phyloP scores from a whole-genome alignment of 1,140 invertebrate species.

The Drosophila albomicans region DNA sequence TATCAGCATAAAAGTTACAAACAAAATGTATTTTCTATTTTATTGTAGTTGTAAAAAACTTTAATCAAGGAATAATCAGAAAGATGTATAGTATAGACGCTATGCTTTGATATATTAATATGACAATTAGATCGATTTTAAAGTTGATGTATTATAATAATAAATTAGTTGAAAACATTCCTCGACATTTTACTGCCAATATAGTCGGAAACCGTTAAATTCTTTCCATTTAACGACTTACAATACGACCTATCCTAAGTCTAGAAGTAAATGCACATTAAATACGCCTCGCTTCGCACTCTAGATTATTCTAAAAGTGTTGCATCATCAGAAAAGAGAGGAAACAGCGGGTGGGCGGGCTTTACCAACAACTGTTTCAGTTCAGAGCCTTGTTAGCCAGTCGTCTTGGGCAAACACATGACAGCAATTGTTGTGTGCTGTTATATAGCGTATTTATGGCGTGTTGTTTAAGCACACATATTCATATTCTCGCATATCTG shows the following conservation, averaged over 20 bases:
- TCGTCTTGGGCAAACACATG: constrained; percentile 41
- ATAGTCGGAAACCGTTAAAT: neutral
- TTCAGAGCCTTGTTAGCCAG: constrained; percentile 10
- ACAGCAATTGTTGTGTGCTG: constrained; percentile 23
- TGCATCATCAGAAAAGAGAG: constrained; percentile 21
- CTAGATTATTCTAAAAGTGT: constrained; percentile 6
- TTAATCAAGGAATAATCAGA: no score
- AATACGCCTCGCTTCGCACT: neutral
- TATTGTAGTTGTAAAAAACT: no score
- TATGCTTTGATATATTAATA: neutral
- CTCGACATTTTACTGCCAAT: neutral
- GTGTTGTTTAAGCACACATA: constrained; percentile 21
- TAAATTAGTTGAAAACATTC: neutral
- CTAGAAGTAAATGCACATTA: constrained; percentile 6
- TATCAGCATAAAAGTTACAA: neutral
- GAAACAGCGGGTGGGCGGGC: neutral
- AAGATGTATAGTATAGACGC: neutral
- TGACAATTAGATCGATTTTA: no score
- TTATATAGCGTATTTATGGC: constrained; percentile 20
- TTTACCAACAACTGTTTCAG: constrained; percentile 47
- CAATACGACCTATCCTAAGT: constrained; percentile 14
- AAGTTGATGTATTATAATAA: no score
- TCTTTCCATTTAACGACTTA: neutral
- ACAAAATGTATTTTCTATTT: neutral
- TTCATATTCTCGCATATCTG: constrained; percentile 12